Evolutionary conservation across 2,113 vertebrate species (phyloP).

Genomic region (Notiomystis cincta): DNA sequence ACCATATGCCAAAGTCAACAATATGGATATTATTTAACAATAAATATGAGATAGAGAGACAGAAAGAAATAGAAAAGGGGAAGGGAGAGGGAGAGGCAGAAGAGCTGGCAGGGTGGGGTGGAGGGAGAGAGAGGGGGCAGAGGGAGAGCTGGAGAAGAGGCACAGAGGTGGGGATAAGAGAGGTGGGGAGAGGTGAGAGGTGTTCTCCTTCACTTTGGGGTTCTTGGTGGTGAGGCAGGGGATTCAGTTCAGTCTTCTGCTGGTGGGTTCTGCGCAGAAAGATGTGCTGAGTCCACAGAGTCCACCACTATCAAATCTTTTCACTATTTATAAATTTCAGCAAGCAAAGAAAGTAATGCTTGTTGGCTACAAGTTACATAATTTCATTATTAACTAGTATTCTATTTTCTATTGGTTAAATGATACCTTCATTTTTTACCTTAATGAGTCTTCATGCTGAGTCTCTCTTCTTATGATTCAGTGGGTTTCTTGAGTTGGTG

Average conservation of each 20-base stretch:
- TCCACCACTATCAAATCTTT: neutral
- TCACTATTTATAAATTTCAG: neutral
- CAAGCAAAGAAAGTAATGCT: neutral
- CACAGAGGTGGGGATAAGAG: neutral
- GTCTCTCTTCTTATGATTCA: neutral
- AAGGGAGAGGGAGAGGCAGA: neutral
- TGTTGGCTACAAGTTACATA: neutral
- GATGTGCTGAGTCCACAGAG: neutral
- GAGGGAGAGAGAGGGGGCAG: neutral
- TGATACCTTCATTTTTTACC: neutral
- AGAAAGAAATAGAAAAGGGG: neutral
- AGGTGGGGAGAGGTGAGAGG: neutral
- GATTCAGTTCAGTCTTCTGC: neutral
- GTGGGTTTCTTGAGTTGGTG: neutral
- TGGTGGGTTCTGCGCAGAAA: neutral
- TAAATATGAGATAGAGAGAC: too few species aligned
- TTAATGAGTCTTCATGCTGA: neutral
- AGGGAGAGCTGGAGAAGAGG: neutral
- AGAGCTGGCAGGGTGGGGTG: accelerated
- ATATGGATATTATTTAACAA: neutral
- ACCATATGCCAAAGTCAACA: neutral
- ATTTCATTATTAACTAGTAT: neutral
- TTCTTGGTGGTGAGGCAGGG: neutral
- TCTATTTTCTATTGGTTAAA: neutral
- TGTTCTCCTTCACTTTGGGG: neutral